A percentile compares a stretch with the other conserved stretches of the same genome.
phyloP scores from a whole-genome alignment of 1,140 invertebrate genomes.

The Brachionus angularis region DNA sequence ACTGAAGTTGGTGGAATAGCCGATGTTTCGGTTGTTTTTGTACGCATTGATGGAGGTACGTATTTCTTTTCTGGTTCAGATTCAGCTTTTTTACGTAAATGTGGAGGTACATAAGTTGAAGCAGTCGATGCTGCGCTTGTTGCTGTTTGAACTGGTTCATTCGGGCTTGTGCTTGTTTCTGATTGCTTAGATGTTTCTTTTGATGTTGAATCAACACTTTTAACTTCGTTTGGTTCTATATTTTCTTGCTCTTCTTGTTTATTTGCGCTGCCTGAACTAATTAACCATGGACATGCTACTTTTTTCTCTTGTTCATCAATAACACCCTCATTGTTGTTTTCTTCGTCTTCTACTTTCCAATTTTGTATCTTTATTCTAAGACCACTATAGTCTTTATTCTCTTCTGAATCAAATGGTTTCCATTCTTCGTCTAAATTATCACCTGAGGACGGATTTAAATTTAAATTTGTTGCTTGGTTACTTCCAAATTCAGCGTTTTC shows the following conservation, averaged over 20 bases:
- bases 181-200: no score
- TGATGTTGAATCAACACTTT: neutral
- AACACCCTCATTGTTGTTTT: conserved; percentile 20
- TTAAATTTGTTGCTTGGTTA: neutral
- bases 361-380: conserved; percentile 38
- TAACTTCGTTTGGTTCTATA: neutral
- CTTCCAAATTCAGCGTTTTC: conserved; percentile 2
- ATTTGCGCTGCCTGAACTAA: neutral
- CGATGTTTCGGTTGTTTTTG: neutral
- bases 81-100: conserved; percentile 13
- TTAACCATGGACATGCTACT: conserved; percentile 16
- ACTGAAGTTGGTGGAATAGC: neutral
- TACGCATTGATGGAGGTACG: conserved; percentile 20
- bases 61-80: neutral
- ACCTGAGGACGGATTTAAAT: neutral
- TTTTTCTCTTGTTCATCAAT: conserved; percentile 36
- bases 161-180: neutral
- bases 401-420: conserved; percentile 42
- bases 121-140: neutral
- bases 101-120: conserved; percentile 7
- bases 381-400: conserved; percentile 38
- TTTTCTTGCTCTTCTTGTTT: neutral
- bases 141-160: neutral
- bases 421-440: conserved; percentile 43
- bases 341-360: conserved; percentile 43